Evolutionary conservation across 2,113 vertebrate genomes (phyloP).

Genomic region (Anthoscopus minutus): DNA sequence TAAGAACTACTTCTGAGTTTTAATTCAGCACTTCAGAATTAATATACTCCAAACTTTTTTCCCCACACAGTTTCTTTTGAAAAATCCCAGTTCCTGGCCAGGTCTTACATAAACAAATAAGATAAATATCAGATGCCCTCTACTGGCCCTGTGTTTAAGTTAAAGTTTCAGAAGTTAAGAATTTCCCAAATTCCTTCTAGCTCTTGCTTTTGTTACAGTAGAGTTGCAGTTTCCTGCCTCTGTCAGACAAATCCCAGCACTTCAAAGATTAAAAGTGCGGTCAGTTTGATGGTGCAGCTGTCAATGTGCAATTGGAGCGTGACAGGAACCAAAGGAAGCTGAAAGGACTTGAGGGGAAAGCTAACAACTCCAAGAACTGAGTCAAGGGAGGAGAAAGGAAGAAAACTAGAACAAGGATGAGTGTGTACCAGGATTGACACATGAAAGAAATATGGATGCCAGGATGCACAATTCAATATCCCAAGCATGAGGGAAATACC

Average conservation of each 20-base stretch:
- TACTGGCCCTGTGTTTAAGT: neutral
- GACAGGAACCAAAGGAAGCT: neutral
- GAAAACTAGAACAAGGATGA: neutral
- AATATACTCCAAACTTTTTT: neutral
- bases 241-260: neutral
- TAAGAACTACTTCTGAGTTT: neutral
- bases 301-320: neutral
- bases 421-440: neutral
- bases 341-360: neutral
- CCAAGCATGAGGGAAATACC: neutral
- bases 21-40: neutral
- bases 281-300: neutral
- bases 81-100: neutral
- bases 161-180: conserved; percentile 3
- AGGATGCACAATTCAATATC: neutral
- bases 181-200: conserved; percentile 19
- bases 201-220: neutral
- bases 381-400: neutral
- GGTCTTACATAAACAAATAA: neutral
- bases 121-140: conserved; percentile 21
- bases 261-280: neutral
- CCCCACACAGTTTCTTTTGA: neutral
- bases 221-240: neutral
- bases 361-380: neutral
- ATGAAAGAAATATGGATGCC: neutral